Conservation (phyloP, 2,888 invertebrate genomes). For the Erebia epiphron region DNA sequence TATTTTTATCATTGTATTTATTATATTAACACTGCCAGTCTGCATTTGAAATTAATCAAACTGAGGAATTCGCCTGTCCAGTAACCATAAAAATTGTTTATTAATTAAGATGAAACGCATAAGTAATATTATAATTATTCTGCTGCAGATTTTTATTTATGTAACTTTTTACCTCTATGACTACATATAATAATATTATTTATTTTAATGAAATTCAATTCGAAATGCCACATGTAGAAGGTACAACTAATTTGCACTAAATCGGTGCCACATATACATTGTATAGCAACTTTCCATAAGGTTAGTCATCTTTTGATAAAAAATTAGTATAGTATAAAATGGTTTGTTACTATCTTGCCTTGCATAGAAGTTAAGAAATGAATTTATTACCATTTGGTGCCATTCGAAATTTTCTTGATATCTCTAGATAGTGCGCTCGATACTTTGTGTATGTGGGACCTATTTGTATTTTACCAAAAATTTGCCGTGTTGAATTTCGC, state of each 20-base stretch:
- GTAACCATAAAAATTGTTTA: slow-evolving; percentile 25
- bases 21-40: slow-evolving; percentile 61
- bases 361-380: slow-evolving; percentile 1
- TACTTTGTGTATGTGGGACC: slow-evolving; percentile 7
- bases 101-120: slow-evolving; percentile 21
- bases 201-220: slow-evolving; percentile 35
- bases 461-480: slow-evolving; percentile 11
- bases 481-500: slow-evolving; percentile 53
- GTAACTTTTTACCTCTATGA: slow-evolving; percentile 41
- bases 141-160: slow-evolving; percentile 38
- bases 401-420: not conserved
- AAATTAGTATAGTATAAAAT: not conserved
- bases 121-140: slow-evolving; percentile 27
- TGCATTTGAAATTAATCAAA: slow-evolving; percentile 60
- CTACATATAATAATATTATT: slow-evolving; percentile 36
- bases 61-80: slow-evolving; percentile 34
- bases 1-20: slow-evolving; percentile 44
- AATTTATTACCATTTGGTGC: not conserved
- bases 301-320: not conserved
- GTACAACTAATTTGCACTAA: not conserved
- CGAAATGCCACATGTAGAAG: slow-evolving; percentile 25
- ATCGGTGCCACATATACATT: slow-evolving; percentile 15
- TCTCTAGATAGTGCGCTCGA: not conserved
- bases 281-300: not conserved
- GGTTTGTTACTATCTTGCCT: not conserved